phyloP scores from a whole-genome alignment of 2,113 vertebrate genomes.

The Caretta caretta region DNA sequence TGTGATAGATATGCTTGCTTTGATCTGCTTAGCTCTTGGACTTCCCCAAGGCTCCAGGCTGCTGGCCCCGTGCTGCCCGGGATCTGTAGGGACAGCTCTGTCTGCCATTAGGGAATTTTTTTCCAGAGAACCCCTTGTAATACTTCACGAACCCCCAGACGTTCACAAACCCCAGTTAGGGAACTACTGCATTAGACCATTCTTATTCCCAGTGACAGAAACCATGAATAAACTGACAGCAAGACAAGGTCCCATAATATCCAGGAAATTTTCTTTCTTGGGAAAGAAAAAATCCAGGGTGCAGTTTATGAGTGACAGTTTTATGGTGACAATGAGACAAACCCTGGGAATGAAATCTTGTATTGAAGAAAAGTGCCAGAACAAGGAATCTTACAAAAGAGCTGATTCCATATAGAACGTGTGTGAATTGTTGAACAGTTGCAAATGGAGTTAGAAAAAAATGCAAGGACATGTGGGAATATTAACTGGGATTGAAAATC shows the following conservation, averaged over 20 bases:
- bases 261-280: not conserved
- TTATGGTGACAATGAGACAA: not conserved
- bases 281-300: not conserved
- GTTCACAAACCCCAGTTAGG: too few species aligned
- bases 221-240: not conserved
- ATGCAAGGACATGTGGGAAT: not conserved
- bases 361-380: not conserved
- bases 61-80: too few species aligned
- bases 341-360: not conserved
- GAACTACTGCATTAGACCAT: not conserved
- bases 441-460: not conserved
- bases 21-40: too few species aligned
- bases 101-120: too few species aligned
- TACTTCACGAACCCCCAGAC: too few species aligned
- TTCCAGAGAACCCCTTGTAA: too few species aligned
- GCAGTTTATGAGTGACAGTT: not conserved
- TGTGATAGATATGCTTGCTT: too few species aligned
- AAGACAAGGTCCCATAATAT: not conserved
- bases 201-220: not conserved
- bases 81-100: too few species aligned
- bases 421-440: not conserved
- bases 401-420: not conserved
- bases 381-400: not conserved
- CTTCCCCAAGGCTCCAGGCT: too few species aligned
- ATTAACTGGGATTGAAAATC: not conserved